Evolutionary conservation across 2,888 invertebrate species (phyloP), one percentile per base, ranked within the genome.

Genomic region (Agonopterix heracliana): DNA sequence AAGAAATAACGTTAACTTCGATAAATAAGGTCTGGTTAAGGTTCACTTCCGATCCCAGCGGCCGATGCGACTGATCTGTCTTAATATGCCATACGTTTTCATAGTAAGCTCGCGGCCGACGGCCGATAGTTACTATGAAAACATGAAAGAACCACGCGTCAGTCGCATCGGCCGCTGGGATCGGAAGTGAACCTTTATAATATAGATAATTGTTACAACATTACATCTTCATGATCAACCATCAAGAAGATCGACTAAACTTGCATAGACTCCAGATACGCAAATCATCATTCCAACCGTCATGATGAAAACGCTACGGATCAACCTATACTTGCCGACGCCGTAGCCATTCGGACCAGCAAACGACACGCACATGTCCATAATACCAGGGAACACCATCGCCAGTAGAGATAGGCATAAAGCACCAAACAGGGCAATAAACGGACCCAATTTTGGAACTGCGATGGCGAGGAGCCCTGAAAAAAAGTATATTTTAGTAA

Each of bases 401-500:
- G 96, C 96, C 56, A 97, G 86, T 0, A 94, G 93, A 0, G 96
- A 95, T 34, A 96, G 88, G 54, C 96, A 95, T 2, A 97, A 87
- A 0, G 97, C 96, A n/a, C 97, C 97, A 56, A 94, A 92, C n/a
- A 94, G 78, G 0, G 93, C 92, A 52, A 92, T 92, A 54, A 95
- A 94, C 5, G 95, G 87, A 10, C 94, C 94, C 64, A 97, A 83
- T 60, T 93, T 91, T 2, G 97, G 97, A 57, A 97, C 92, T 2
- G 92, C 91, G 14, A 90, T 66, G 62, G 93, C 94, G 47, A 68
- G 7, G 0, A 26, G 0, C 68, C 73, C 78, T 78, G 64, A 10
- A 41, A 43, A 17, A 26, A 1, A 53, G 49, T 36, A n/a, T 49
- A 8, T 46, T 13, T 5, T 26, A 26, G 26, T 3, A 17, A 7